Conservation (phyloP, 1,140 invertebrate genomes). For the Saxidomus purpurata region DNA sequence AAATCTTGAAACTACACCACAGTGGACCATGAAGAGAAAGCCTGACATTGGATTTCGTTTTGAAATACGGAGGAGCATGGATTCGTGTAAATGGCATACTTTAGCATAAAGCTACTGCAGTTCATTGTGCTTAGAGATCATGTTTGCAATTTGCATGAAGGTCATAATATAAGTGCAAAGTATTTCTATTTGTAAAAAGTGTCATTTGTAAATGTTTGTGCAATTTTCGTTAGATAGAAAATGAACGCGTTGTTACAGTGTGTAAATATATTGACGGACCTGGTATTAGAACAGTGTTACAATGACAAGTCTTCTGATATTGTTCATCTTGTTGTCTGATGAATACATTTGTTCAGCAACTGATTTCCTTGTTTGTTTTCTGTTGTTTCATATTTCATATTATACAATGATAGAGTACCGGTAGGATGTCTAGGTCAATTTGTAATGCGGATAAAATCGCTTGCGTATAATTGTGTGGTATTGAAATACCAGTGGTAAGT, state of each 20-base stretch:
- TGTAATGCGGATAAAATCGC: too few species aligned
- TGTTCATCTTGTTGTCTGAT: conserved; percentile 38
- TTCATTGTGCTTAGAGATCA: too few species aligned
- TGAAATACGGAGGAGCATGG: background rate
- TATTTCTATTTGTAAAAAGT: background rate
- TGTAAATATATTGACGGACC: background rate
- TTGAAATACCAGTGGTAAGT: too few species aligned
- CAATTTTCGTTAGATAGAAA: background rate
- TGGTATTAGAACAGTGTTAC: background rate
- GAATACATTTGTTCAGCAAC: conserved; percentile 32
- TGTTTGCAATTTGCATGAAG: too few species aligned
- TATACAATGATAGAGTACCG: too few species aligned
- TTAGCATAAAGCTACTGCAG: too few species aligned
- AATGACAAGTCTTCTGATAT: background rate
- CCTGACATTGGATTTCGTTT: background rate
- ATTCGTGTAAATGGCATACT: background rate
- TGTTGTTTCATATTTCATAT: too few species aligned
- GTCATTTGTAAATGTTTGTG: background rate
- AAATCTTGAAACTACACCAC: conserved; percentile 5
- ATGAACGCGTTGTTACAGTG: background rate
- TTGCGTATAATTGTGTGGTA: too few species aligned
- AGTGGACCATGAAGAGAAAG: background rate
- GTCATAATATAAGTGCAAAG: too few species aligned
- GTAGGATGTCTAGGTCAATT: too few species aligned
- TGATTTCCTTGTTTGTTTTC: background rate